Conservation (phyloP, 1,140 invertebrate genomes). For the Aphelenchoides besseyi region DNA sequence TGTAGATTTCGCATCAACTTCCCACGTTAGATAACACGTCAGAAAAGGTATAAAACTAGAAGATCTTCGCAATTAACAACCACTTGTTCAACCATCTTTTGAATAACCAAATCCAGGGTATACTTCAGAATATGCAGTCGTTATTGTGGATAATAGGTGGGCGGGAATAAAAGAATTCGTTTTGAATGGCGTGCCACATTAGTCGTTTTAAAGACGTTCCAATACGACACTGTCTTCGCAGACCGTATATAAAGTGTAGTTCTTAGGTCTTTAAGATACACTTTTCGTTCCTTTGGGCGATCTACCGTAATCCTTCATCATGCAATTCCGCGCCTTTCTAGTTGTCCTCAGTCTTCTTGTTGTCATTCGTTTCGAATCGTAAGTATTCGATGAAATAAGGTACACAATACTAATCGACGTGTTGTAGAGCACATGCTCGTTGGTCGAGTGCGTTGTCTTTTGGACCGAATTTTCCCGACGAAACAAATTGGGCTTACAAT, state of each 20-base stretch:
- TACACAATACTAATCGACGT: background rate
- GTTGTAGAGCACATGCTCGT: background rate
- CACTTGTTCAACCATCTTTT: background rate
- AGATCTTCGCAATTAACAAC: background rate
- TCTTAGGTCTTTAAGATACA: background rate
- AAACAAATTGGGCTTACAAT: background rate
- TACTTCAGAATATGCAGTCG: too few species aligned
- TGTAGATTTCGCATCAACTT: too few species aligned
- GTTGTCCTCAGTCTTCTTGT: background rate
- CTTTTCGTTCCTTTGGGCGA: background rate
- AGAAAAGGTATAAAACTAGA: background rate
- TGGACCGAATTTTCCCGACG: slow-evolving; percentile 6
- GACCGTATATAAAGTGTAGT: background rate
- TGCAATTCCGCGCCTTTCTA: background rate
- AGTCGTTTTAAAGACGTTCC: slow-evolving; percentile 5
- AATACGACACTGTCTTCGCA: background rate
- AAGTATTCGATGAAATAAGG: background rate
- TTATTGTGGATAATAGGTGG: too few species aligned
- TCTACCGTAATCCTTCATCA: background rate
- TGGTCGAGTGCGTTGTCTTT: background rate
- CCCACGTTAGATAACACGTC: too few species aligned
- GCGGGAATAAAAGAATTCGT: background rate
- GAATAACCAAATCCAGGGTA: too few species aligned
- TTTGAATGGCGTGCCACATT: background rate
- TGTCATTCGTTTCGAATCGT: background rate